Evolutionary conservation across 2,797 vertebrate genomes (phyloP), one percentile per base, ranked within the genome.

Genomic region (Anableps anableps): DNA sequence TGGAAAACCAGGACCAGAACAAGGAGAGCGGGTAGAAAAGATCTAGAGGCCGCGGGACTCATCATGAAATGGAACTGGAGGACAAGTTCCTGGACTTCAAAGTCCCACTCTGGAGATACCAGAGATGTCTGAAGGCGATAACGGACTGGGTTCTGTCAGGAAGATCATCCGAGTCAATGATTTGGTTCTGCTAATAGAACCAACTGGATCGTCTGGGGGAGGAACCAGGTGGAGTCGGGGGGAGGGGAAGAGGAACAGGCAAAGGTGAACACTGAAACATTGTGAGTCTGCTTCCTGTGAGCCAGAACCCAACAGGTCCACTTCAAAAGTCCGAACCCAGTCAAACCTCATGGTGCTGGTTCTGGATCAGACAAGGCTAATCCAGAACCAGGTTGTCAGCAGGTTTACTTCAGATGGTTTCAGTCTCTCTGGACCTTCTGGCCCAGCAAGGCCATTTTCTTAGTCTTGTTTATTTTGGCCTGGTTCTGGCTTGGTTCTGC

Each of bases 351-450:
- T 19, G 55, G 36, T 50, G 29, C 43, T 78, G 78, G 68, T 62
- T 84, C 84, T 78, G 60, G 76, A 34, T 83, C 72, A 51, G 83
- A 53, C 43, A 10, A 29, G 64, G 38, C 3, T 53, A 73, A 80
- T 77, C 82, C 77, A 88, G 80, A 89, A 88, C 80, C 89, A 79
- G 81, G 73, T 76, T 38, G 55, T 0, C 45, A 82, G 43, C 72
- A 38, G 31, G 38, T 78, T 75, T 75, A 75, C 68, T 45, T 79
- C 48, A 23, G 76, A n/a, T 71, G 34, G 51, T 74, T 81, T 55
- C 45, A 23, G 64, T 3, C 43, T n/a, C 29, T 47, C 29, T 1
- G 1, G 47, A 80, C 64, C 43, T 53, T 77, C 73, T 48, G 72
- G 13, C 19, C 31, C 26, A 48, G 5, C 34, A 1, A 55, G 11